Evolutionary conservation across 2,113 vertebrate genomes (phyloP), one percentile per base, ranked within the genome.

Genomic region (Bettongia penicillata): DNA sequence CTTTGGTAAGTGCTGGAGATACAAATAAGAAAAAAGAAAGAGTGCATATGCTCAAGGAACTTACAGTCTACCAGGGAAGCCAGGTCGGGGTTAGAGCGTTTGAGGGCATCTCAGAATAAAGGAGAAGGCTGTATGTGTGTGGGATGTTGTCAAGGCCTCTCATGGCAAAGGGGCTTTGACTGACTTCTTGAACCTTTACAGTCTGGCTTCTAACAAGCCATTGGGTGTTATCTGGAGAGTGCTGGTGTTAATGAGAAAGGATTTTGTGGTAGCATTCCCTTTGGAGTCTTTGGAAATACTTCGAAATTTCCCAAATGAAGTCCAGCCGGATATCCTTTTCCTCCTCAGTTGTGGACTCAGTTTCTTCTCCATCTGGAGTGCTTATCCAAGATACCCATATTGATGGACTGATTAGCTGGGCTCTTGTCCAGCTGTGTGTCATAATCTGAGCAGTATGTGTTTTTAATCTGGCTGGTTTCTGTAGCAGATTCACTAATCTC

Each of bases 101-200:
- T n/a, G n/a, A 22, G 68, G 16, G n/a, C n/a, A n/a, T n/a, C n/a
- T n/a, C n/a, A 1, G 25, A 55, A 12, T 31, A 4, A 14, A 77
- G 68, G 68, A 77, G 37, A n/a, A n/a, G 31, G 31, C 8, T 3
- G 55, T n/a, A n/a, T 16, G 31, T 28, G 7, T 19, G 53, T 3
- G 53, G 53, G 26, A 31, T 10, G 1, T 3, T 61, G 55, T 57
- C 8, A 10, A 22, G 16, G 19, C 16, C n/a, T 16, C n/a, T 43
- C 7, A 0, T 23, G 19, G n/a, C 16, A 7, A 22, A 22, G 0
- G n/a, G n/a, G 1, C 68, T n/a, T n/a, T 19, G 37, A 16, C 5
- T 22, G 16, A 1, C 68, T 77, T 43, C 37, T 43, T 6, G 12
- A 43, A 16, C 37, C 68, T 43, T 84, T 43, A 16, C 68, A 43